Conservation (phyloP, 1,140 invertebrate genomes). For the Trichonephila clavata region DNA sequence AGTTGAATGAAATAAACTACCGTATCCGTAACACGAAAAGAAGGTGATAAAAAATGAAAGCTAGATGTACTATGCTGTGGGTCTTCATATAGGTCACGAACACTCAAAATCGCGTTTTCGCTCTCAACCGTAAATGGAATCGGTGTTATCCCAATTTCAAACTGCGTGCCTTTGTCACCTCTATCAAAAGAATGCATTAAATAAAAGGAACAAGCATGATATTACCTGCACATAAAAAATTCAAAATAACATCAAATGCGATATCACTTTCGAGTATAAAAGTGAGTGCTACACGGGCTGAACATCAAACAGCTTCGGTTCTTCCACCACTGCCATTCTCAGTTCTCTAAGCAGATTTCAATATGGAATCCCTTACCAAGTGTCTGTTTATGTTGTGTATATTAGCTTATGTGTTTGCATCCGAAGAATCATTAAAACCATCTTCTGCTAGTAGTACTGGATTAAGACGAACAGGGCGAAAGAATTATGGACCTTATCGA, state of each 20-base stretch:
- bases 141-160: slow-evolving; percentile 36
- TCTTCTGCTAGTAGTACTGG: neutral
- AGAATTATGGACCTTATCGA: slow-evolving; percentile 17
- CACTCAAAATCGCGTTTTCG: slow-evolving; percentile 36
- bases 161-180: slow-evolving; percentile 16
- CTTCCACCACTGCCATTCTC: neutral
- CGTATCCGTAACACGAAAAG: neutral
- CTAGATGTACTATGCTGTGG: neutral
- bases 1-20: neutral
- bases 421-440: neutral
- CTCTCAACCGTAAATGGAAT: slow-evolving; percentile 37
- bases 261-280: slow-evolving; percentile 16
- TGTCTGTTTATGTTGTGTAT: neutral
- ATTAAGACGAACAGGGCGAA: slow-evolving; percentile 21
- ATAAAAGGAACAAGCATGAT: slow-evolving; percentile 13
- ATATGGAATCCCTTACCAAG: neutral
- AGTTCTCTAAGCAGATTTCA: neutral
- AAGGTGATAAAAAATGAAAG: slow-evolving; percentile 43
- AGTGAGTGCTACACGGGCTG: neutral
- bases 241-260: neutral
- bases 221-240: neutral
- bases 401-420: neutral
- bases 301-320: neutral
- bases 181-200: slow-evolving; percentile 57
- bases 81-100: slow-evolving; percentile 33